Conservation (phyloP, 1,140 invertebrate genomes). For the Papilio dardanus region DNA sequence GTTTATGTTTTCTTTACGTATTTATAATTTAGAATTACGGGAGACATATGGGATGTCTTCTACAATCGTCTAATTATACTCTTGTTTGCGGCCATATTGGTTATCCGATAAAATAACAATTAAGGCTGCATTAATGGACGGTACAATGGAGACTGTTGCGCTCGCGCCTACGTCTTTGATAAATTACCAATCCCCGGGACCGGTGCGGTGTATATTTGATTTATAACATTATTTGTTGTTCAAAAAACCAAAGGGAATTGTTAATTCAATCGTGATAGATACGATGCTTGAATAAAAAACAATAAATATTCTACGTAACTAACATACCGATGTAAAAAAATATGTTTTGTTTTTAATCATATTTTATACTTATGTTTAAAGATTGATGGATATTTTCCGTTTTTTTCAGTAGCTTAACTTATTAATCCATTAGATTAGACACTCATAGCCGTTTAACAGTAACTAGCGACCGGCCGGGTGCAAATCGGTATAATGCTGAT, state of each 20-base stretch:
- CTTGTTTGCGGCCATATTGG: constrained; percentile 65
- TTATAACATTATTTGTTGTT: constrained; percentile 78
- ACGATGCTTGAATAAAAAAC: constrained; percentile 54
- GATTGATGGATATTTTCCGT: no score
- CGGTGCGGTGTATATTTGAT: constrained; percentile 75
- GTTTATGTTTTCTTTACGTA: not conserved
- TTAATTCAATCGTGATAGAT: constrained; percentile 77
- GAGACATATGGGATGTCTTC: not conserved
- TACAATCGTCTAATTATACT: constrained; percentile 60
- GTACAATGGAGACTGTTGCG: constrained; percentile 59
- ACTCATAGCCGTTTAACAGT: no score
- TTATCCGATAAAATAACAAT: constrained; percentile 78
- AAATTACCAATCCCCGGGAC: constrained; percentile 70
- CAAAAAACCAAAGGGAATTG: constrained; percentile 68
- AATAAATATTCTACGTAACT: constrained; percentile 13
- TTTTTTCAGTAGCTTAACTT: no score
- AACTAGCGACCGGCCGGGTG: no score
- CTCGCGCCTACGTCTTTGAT: constrained; percentile 67
- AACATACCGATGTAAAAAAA: not conserved
- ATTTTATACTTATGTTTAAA: no score
- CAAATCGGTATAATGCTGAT: no score
- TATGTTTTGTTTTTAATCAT: constrained; percentile 18
- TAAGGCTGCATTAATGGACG: constrained; percentile 71
- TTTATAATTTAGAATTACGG: not conserved
- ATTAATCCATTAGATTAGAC: no score